Evolutionary conservation across 1,140 invertebrate genomes (phyloP), one percentile per base, ranked within the genome.

Genomic region (Nasonia giraulti): DNA sequence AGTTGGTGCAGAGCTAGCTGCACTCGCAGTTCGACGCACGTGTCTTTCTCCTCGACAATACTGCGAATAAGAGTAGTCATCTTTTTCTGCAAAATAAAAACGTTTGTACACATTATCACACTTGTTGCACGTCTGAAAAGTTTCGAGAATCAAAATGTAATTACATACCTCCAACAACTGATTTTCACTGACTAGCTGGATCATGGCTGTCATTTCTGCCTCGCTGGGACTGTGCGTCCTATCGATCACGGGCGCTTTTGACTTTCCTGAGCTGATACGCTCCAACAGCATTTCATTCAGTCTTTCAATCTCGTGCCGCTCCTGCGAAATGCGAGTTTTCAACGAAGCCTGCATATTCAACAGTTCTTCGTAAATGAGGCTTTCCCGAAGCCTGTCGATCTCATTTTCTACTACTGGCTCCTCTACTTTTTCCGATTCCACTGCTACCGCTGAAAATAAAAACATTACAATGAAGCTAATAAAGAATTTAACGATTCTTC

Each of bases 31-130:
- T 95, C 94, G 82, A 96, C 94, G 85, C 95, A 95, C 2, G 95
- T 95, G 50, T 95, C 94, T 83, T 95, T 94, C 87, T 96, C 95
- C 89, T 96, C 95, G 94, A 96, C 90, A 94, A 95, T 91, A 94
- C 95, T 92, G 91, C 94, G 83, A 93, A 95, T 89, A 94, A 93
- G 90, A 90, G 95, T 92, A 92, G 91, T 92, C 95, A 95, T 91
- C 94, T 96, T 92, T 95, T 95, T 92, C 92, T 93, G 74, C 68
- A 88, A 89, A 80, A 82, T 37, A 75, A 80, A 74, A 87, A 81
- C 23, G 82, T 37, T 77, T 69, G 74, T 50, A 80, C n/a, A 83
- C 84, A 62, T n/a, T 5, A 20, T 4, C 17, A 5, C n/a, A 62
- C 17, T 62, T 7, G 55, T 62, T 55, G 50, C 12, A 5, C 12